These are phyloP conservation scores for Epizoanthus illoricatus DNA, from an alignment of 92 coral and sea anemone genomes.

Conservation along the genomic window DNA sequence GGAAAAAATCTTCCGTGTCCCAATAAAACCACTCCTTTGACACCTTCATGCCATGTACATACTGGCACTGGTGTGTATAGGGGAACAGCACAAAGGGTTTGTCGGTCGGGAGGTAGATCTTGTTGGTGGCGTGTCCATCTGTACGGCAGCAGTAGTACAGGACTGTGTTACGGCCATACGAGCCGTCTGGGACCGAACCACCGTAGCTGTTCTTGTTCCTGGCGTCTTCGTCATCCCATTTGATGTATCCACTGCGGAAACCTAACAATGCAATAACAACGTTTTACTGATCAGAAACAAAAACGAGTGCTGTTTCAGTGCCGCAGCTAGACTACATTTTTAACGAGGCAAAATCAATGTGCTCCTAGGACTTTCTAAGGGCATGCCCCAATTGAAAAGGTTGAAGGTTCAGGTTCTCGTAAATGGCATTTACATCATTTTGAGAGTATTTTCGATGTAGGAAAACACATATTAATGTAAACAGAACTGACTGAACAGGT, in stretches of 20 bases:
- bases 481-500: too few species aligned
- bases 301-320: too few species aligned
- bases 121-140: slow-evolving; percentile 58
- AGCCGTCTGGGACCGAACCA: slow-evolving; percentile 57
- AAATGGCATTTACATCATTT: too few species aligned
- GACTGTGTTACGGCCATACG: slow-evolving; percentile 28
- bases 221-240: slow-evolving; percentile 62
- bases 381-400: too few species aligned
- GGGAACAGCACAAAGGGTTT: slow-evolving; percentile 45
- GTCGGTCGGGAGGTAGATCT: slow-evolving; percentile 63
- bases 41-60: slow-evolving; percentile 29
- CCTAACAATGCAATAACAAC: background rate
- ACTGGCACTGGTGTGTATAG: slow-evolving; percentile 38
- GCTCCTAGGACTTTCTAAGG: too few species aligned
- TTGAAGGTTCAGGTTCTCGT: too few species aligned
- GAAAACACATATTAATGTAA: too few species aligned
- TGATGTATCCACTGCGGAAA: slow-evolving; percentile 43
- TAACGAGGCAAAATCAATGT: too few species aligned
- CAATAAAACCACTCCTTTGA: slow-evolving; percentile 30
- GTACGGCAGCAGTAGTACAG: slow-evolving; percentile 61
- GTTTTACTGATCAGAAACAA: too few species aligned
- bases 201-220: slow-evolving; percentile 30
- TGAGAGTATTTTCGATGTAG: too few species aligned
- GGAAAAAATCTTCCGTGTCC: slow-evolving; percentile 31
- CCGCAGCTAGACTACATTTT: too few species aligned